Evolutionary conservation across 1,140 invertebrate species (phyloP).

Genomic region (Zaprionus lachaisei): DNA sequence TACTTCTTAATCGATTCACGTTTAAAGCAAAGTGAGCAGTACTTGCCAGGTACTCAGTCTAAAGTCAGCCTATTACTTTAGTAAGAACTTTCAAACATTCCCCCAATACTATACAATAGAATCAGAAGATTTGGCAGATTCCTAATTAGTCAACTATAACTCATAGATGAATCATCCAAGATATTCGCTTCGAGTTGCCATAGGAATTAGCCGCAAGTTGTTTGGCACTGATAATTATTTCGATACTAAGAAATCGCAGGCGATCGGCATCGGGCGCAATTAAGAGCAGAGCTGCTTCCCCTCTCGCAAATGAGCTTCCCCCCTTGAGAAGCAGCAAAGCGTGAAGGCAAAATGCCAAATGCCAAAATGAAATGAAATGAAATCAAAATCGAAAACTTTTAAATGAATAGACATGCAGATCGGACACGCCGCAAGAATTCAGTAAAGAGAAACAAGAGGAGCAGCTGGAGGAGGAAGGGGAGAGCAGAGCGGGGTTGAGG

Average conservation of each 20-base stretch:
- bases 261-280: constrained; percentile 36
- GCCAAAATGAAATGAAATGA: constrained; percentile 64
- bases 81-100: too few species aligned
- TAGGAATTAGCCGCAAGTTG: background rate
- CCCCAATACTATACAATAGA: too few species aligned
- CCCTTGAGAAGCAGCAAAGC: constrained; percentile 51
- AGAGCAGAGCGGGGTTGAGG: background rate
- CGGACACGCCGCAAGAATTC: constrained; percentile 61
- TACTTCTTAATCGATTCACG: too few species aligned
- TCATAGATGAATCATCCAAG: background rate
- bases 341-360: constrained; percentile 62
- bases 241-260: constrained; percentile 35
- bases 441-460: constrained; percentile 23
- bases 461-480: background rate
- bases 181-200: background rate
- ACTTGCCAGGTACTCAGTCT: too few species aligned
- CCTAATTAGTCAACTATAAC: background rate
- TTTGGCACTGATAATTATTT: constrained; percentile 27
- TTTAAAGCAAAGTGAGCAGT: too few species aligned
- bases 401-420: constrained; percentile 77
- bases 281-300: background rate
- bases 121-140: background rate
- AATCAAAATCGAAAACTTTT: constrained; percentile 70
- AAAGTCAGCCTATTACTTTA: too few species aligned
- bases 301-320: background rate